Evolutionary conservation across 53 echinoderm and acorn worm genomes (phyloP).

Genomic region (Pentamera pediparva): DNA sequence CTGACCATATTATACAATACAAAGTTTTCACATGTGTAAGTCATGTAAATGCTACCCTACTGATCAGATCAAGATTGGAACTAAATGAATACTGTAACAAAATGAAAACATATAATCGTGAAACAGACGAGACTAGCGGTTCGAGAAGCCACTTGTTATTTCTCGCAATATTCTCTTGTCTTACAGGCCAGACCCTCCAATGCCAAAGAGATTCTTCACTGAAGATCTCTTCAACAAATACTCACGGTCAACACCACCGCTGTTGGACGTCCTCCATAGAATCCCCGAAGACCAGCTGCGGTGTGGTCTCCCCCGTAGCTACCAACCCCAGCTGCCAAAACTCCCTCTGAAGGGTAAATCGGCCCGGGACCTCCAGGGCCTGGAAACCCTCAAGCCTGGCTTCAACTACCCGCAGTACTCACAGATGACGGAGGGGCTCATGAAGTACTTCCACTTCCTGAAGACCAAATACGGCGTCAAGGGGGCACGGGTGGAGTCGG

Average conservation of each 20-base stretch:
- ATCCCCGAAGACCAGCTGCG: not conserved
- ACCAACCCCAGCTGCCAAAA: not conserved
- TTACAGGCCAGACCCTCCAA: not conserved
- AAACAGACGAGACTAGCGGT: too few relatives aligned
- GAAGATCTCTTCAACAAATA: not conserved
- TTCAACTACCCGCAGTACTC: slow-evolving; percentile 40
- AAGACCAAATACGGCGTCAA: slow-evolving; percentile 35
- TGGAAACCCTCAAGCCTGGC: slow-evolving; percentile 13
- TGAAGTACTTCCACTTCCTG: slow-evolving; percentile 34
- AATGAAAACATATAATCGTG: too few relatives aligned
- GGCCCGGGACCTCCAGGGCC: not conserved
- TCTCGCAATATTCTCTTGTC: too few relatives aligned
- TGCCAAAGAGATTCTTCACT: not conserved
- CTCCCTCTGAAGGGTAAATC: not conserved
- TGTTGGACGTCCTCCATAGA: not conserved
- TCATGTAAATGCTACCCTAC: too few relatives aligned
- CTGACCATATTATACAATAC: too few relatives aligned
- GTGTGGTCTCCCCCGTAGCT: not conserved
- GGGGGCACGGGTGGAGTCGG: slow-evolving; percentile 34
- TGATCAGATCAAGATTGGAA: too few relatives aligned
- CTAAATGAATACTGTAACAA: too few relatives aligned
- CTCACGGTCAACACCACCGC: not conserved
- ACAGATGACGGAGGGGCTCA: slow-evolving; percentile 37
- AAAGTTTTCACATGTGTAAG: too few relatives aligned
- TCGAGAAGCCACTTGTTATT: too few relatives aligned